Evolutionary conservation across 2,888 invertebrate species (phyloP).

Genomic region (Nomada lathburiana): DNA sequence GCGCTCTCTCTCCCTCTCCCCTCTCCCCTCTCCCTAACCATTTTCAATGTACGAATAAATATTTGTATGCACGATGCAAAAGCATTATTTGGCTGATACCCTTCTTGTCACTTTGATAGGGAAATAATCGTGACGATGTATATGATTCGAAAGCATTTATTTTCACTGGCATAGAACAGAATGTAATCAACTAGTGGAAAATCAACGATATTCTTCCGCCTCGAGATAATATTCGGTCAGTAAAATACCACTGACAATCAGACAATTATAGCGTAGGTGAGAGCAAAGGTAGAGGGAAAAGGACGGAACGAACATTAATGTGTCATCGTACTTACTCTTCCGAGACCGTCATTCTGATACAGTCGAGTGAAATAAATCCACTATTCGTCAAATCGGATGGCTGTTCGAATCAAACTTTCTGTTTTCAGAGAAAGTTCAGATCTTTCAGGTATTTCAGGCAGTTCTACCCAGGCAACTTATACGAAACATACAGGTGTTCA

Average conservation of each 20-base stretch:
- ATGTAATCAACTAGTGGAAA: too few species aligned
- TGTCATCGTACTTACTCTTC: constrained; percentile 73
- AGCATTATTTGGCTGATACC: neutral
- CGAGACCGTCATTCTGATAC: constrained; percentile 72
- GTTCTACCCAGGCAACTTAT: neutral
- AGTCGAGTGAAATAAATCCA: constrained; percentile 14
- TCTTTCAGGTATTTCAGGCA: too few species aligned
- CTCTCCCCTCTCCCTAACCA: neutral
- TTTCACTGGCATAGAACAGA: too few species aligned
- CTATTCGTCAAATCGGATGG: too few species aligned
- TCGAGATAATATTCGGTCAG: too few species aligned
- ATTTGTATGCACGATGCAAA: too few species aligned
- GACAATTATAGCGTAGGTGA: neutral
- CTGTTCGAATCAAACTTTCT: neutral
- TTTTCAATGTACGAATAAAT: too few species aligned
- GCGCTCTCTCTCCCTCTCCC: neutral
- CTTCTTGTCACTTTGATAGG: too few species aligned
- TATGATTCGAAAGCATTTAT: too few species aligned
- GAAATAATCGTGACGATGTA: too few species aligned
- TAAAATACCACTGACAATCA: too few species aligned
- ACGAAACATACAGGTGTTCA: neutral
- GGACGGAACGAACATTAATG: constrained; percentile 19
- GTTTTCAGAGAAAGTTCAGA: neutral
- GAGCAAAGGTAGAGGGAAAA: neutral
- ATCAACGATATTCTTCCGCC: too few species aligned